Conservation (phyloP, 30 jellyfish, hydroid and myxozoan species). For the Pelagia noctiluca region DNA sequence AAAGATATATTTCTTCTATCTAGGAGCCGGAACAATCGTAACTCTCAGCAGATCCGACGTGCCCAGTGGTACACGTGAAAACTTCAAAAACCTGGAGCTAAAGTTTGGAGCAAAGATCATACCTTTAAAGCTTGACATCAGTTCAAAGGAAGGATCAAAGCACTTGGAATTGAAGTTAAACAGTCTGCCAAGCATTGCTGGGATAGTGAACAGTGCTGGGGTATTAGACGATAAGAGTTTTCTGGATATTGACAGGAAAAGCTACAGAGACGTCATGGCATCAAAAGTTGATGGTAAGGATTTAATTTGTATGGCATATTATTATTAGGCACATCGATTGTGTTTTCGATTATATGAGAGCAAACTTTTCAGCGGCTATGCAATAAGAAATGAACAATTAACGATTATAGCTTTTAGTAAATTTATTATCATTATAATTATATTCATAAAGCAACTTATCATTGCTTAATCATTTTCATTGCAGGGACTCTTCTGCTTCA, state of each 20-base stretch:
- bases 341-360: neutral
- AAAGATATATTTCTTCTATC: no score
- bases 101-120: slow-evolving; percentile 1
- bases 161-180: slow-evolving; percentile 17
- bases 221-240: slow-evolving; percentile 48
- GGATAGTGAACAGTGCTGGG: slow-evolving; percentile 72
- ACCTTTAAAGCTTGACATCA: slow-evolving; percentile 14
- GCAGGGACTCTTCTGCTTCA: slow-evolving; percentile 62
- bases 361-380: neutral
- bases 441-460: neutral
- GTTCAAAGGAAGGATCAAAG: slow-evolving; percentile 4
- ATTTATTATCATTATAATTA: neutral
- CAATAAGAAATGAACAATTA: neutral
- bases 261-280: slow-evolving; percentile 60
- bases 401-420: neutral
- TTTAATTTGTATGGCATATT: neutral
- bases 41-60: slow-evolving; percentile 45
- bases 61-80: slow-evolving; percentile 1
- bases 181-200: slow-evolving; percentile 47
- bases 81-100: slow-evolving; percentile 15
- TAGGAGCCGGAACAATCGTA: slow-evolving; percentile 62
- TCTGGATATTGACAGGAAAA: slow-evolving; percentile 27
- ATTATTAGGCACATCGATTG: neutral
- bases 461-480: neutral
- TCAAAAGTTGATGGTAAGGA: slow-evolving; percentile 57